Percentiles rank a stretch among this genome's conserved stretches.
Evolutionary conservation across 2,888 invertebrate genomes (phyloP).

Genomic region (Dendrolimus pini): DNA sequence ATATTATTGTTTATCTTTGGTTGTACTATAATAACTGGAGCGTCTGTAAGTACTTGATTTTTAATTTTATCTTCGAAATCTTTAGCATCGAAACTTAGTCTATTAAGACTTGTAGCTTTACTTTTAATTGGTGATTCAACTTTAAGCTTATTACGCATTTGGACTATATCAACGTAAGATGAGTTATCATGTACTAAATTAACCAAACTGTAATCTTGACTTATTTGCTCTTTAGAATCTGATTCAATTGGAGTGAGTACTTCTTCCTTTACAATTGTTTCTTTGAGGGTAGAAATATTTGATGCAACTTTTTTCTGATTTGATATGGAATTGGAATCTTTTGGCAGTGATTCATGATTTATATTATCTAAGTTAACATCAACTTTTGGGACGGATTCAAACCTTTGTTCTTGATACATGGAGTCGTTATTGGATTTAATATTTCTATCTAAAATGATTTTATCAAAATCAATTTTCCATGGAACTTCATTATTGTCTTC

Average conservation of each 20-base stretch:
- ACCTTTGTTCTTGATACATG: neutral
- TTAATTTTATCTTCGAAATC: constrained; percentile 1
- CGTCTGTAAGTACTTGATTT: neutral
- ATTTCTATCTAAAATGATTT: neutral
- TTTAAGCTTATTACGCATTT: neutral
- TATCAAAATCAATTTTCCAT: constrained; percentile 6
- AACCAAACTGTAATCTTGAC: neutral
- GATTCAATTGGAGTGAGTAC: neutral
- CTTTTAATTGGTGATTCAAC: neutral
- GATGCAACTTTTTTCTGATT: neutral
- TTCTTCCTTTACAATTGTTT: constrained; percentile 1
- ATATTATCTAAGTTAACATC: neutral
- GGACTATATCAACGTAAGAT: neutral
- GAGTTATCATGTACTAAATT: neutral
- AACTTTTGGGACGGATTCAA: neutral
- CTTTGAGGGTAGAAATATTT: neutral
- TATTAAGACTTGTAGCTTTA: constrained; percentile 2
- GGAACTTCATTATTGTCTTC: constrained; percentile 11
- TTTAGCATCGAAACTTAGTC: constrained; percentile 5
- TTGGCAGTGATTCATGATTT: neutral
- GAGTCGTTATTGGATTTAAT: neutral
- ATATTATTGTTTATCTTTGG: neutral
- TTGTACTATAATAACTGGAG: neutral
- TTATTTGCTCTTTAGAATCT: neutral
- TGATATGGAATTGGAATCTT: neutral